Percentiles rank a stretch among this genome's conserved stretches.
Evolutionary conservation across 2,888 invertebrate species (phyloP).

Genomic region (Germaria angustata): DNA sequence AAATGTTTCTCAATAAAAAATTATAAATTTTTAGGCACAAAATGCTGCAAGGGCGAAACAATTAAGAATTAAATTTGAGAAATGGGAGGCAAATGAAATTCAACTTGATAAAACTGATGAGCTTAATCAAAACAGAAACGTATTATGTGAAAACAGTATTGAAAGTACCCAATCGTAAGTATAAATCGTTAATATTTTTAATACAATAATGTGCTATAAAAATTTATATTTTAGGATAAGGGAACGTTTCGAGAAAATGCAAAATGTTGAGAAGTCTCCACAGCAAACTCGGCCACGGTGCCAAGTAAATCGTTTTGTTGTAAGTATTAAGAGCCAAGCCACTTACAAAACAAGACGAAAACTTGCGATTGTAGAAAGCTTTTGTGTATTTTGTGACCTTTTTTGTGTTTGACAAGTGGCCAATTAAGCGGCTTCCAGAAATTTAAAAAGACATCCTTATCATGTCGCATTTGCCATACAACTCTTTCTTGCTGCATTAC

Average conservation of each 20-base stretch:
- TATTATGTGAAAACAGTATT: slow-evolving; percentile 87
- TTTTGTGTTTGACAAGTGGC: no score
- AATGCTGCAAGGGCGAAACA: slow-evolving; percentile 90
- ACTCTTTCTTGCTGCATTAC: no score
- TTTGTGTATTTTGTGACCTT: no score
- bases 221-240: slow-evolving; percentile 83
- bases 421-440: no score
- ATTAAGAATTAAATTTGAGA: slow-evolving; percentile 92
- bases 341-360: no score
- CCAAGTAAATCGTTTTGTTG: slow-evolving; percentile 95
- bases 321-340: slow-evolving; percentile 85
- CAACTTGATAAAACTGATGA: slow-evolving; percentile 81
- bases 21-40: slow-evolving; percentile 81
- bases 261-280: slow-evolving; percentile 81
- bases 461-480: no score
- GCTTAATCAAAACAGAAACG: slow-evolving; percentile 76
- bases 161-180: slow-evolving; percentile 90
- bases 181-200: no score
- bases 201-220: no score
- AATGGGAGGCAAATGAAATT: slow-evolving; percentile 88
- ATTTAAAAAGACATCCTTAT: no score
- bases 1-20: no score
- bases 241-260: slow-evolving; percentile 93
- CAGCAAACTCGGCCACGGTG: slow-evolving; percentile 81
- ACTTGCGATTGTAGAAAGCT: no score